phyloP scores from a whole-genome alignment of 2,113 vertebrate genomes.

The Microtus pennsylvanicus region DNA sequence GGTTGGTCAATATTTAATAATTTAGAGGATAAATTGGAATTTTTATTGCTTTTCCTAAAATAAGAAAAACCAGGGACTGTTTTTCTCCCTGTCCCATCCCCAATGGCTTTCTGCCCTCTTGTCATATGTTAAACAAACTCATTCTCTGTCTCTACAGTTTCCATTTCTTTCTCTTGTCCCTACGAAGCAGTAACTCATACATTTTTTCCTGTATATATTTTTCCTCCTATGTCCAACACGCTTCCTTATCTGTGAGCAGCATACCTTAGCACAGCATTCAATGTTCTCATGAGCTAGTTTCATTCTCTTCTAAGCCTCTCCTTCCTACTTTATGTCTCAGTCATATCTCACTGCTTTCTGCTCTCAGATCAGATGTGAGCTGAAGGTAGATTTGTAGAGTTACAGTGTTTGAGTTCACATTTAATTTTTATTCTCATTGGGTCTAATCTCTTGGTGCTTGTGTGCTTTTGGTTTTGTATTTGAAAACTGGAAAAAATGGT shows the following conservation, averaged over 20 bases:
- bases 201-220: not conserved
- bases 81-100: fast-evolving
- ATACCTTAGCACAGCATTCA: not conserved
- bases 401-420: not conserved
- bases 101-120: not conserved
- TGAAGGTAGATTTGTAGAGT: not conserved
- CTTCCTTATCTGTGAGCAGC: not conserved
- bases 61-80: not conserved
- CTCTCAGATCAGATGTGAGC: not conserved
- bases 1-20: not conserved
- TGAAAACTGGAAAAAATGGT: not conserved
- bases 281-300: not conserved
- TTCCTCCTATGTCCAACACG: not conserved
- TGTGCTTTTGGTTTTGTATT: not conserved
- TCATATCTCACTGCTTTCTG: not conserved
- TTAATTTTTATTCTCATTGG: not conserved
- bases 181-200: fast-evolving
- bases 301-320: no score
- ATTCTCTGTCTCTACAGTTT: not conserved
- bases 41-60: not conserved
- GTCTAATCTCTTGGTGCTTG: not conserved
- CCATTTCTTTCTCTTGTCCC: not conserved
- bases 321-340: not conserved
- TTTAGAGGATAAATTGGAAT: not conserved
- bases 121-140: fast-evolving